Conservation (phyloP, 1,140 invertebrate genomes). For the Heliconius congener region DNA sequence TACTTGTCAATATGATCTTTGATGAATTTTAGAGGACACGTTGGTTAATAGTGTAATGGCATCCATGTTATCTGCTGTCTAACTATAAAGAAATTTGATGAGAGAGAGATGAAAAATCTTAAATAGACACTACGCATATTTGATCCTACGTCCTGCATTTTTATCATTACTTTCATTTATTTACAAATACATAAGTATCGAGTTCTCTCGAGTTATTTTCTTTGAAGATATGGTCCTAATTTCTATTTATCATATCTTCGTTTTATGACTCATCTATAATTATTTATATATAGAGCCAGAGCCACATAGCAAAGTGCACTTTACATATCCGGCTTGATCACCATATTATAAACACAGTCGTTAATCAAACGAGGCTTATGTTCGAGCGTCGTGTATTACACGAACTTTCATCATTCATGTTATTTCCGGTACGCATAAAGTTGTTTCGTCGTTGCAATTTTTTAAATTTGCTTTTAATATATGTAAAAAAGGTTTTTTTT, state of each 20-base stretch:
- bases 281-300: background rate
- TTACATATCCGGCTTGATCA: slow-evolving; percentile 20
- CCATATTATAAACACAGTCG: slow-evolving; percentile 30
- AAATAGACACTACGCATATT: no score
- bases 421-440: slow-evolving; percentile 29
- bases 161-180: no score
- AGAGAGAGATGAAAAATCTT: no score
- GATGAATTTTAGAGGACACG: background rate
- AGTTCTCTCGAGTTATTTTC: background rate
- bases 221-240: background rate
- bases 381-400: slow-evolving; percentile 33
- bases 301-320: slow-evolving; percentile 1
- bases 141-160: no score
- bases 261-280: background rate
- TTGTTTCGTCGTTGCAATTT: slow-evolving; percentile 10
- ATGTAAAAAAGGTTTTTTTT: background rate
- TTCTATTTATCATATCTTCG: background rate
- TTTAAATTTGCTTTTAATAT: background rate
- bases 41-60: background rate
- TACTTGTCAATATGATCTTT: background rate
- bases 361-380: slow-evolving; percentile 33
- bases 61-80: background rate
- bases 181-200: no score
- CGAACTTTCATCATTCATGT: slow-evolving; percentile 24
- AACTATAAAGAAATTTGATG: background rate